Evolutionary conservation across 2,888 invertebrate genomes (phyloP), one percentile per base, ranked within the genome.

Genomic region (Microctonus brassicae): DNA sequence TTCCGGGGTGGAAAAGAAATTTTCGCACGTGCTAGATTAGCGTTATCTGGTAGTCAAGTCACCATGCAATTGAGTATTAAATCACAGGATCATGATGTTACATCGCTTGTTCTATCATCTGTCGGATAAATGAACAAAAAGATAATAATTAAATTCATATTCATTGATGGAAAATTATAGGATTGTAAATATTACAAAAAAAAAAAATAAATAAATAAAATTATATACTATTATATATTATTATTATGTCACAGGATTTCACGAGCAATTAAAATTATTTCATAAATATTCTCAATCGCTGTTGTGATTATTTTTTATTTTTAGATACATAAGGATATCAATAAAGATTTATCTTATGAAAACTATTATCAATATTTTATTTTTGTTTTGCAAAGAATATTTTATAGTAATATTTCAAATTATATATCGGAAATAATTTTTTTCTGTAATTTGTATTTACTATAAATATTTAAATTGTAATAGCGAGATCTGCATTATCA

Each of bases 51-150:
- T 42, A 91, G 90, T 34, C 94, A 94, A n/a, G 95, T 98, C 0
- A 97, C 97, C 2, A 97, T 99, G 95, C 95, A 97, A 86, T 89
- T 99, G 67, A 94, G 96, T 0, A 95, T 98, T 0, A 90, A 97
- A 57, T 95, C 97, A 24, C 94, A 94, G 13, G 93, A 96, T 87
- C 92, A 94, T 64, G 93, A 94, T 77, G 93, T 98, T 0, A 95
- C 96, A 0, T 96, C 97, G 84, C 90, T 98, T 11, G 92, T 98
- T 67, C 91, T 95, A 65, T 93, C 95, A 24, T 93, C 96, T 34
- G 94, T 97, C 77, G 96, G 95, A 85, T 97, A 93, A 86, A 53
- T 24, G 17, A n/a, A n/a, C 17, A 7, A 22, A 24, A 26, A 5
- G 20, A 53, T 13, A 4, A 7, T 9, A 1, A 3, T 26, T 13